Percentiles rank a stretch among this genome's conserved stretches.
phyloP scores from a whole-genome alignment of 1,140 invertebrate genomes.

The Zaprionus davidi region DNA sequence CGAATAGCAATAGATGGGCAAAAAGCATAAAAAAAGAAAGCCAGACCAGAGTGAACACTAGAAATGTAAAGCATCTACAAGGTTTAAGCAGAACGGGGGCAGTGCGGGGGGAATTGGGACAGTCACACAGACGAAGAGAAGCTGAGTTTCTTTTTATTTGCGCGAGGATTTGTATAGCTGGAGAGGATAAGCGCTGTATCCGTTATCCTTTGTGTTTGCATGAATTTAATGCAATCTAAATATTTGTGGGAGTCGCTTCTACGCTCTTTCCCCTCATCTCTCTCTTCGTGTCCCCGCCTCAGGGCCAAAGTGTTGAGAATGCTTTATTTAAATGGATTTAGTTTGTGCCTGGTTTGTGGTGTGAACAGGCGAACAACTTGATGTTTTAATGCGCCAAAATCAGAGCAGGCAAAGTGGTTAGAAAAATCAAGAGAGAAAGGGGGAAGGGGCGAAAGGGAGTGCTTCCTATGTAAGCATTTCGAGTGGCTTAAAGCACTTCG shows the following conservation, averaged over 20 bases:
- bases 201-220: slow-evolving; percentile 80
- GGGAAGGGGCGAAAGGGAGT: not conserved
- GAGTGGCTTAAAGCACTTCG: not conserved
- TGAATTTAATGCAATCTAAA: slow-evolving; percentile 83
- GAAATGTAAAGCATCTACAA: slow-evolving; percentile 42
- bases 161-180: slow-evolving; percentile 76
- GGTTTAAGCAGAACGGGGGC: not conserved
- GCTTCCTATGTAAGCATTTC: not conserved
- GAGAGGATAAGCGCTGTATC: slow-evolving; percentile 75
- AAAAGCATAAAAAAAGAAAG: slow-evolving; percentile 23
- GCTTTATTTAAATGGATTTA: slow-evolving; percentile 74
- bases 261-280: slow-evolving; percentile 1
- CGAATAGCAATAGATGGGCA: slow-evolving; percentile 47
- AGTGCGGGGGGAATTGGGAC: not conserved
- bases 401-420: slow-evolving; percentile 8
- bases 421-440: not conserved
- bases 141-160: slow-evolving; percentile 63
- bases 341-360: slow-evolving; percentile 54
- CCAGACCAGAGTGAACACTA: slow-evolving; percentile 18
- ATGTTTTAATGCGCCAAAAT: slow-evolving; percentile 47
- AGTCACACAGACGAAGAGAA: not conserved
- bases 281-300: slow-evolving; percentile 26
- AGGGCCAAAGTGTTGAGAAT: slow-evolving; percentile 31
- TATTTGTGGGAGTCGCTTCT: slow-evolving; percentile 64
- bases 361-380: slow-evolving; percentile 37